Percentiles rank a stretch among this genome's conserved stretches.
Evolutionary conservation across 2,888 invertebrate species (phyloP).

Genomic region (Chloroclysta siterata): DNA sequence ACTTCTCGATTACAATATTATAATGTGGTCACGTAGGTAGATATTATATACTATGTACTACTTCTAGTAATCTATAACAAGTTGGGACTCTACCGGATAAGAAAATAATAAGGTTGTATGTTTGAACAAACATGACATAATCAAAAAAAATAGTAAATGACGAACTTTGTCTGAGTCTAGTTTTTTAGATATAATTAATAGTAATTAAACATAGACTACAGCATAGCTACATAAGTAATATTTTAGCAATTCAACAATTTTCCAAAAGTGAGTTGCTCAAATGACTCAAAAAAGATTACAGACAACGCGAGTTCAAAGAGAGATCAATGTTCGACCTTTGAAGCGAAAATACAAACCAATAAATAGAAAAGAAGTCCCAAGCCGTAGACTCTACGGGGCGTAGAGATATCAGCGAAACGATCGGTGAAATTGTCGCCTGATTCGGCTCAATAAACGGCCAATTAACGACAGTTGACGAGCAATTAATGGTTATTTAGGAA

Average conservation of each 20-base stretch:
- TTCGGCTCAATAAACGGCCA: conserved; percentile 28
- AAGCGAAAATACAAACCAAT: conserved; percentile 22
- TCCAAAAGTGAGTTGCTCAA: neutral
- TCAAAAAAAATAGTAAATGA: no score
- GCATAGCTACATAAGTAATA: neutral
- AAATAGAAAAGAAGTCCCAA: conserved; percentile 25
- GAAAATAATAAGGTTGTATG: no score
- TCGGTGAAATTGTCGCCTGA: conserved; percentile 26
- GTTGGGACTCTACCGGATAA: no score
- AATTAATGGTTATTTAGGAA: conserved; percentile 29
- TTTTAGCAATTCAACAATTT: no score
- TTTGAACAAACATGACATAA: no score
- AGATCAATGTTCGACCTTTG: conserved; percentile 8
- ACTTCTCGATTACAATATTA: neutral
- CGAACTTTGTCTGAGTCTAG: no score
- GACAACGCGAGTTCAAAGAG: neutral
- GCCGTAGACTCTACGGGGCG: no score
- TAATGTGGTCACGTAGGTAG: no score
- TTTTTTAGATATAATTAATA: no score
- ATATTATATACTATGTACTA: no score
- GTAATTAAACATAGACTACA: no score
- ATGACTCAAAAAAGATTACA: neutral
- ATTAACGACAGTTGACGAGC: conserved; percentile 35
- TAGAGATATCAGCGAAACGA: conserved; percentile 30
- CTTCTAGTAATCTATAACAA: no score